These are phyloP conservation scores for Ashinkailepas kermadecensis DNA, from an alignment of 2,888 invertebrate species.

Conservation along the genomic window DNA sequence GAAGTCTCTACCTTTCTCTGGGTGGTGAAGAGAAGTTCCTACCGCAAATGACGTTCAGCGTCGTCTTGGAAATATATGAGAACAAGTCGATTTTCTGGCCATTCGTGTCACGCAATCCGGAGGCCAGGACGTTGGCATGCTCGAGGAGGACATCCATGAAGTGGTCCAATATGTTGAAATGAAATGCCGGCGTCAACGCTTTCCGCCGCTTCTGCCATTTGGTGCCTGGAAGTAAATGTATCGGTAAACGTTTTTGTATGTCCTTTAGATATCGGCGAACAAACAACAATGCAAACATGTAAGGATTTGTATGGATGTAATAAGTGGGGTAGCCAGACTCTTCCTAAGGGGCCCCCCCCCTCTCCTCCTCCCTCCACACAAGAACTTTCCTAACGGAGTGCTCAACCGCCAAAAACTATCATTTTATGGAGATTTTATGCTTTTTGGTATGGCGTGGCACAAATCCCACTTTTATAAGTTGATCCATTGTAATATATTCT, in stretches of 20 bases:
- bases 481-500: too few species aligned
- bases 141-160: conserved; percentile 62
- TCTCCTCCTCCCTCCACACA: too few species aligned
- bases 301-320: too few species aligned
- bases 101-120: conserved; percentile 46
- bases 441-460: too few species aligned
- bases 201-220: conserved; percentile 59
- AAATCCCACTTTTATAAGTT: too few species aligned
- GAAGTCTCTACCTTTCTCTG: neutral
- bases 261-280: too few species aligned
- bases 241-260: neutral
- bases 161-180: conserved; percentile 65
- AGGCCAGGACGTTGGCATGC: conserved; percentile 52
- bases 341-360: too few species aligned
- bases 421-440: too few species aligned
- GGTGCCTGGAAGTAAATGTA: conserved; percentile 25
- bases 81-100: conserved; percentile 52
- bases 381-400: too few species aligned
- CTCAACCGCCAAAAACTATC: too few species aligned
- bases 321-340: too few species aligned
- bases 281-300: too few species aligned
- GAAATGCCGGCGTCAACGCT: conserved; percentile 68
- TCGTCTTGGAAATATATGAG: conserved; percentile 54
- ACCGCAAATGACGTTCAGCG: conserved; percentile 58
- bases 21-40: neutral